Conservation (phyloP, 1,140 invertebrate species). For the Chymomyza costata region DNA sequence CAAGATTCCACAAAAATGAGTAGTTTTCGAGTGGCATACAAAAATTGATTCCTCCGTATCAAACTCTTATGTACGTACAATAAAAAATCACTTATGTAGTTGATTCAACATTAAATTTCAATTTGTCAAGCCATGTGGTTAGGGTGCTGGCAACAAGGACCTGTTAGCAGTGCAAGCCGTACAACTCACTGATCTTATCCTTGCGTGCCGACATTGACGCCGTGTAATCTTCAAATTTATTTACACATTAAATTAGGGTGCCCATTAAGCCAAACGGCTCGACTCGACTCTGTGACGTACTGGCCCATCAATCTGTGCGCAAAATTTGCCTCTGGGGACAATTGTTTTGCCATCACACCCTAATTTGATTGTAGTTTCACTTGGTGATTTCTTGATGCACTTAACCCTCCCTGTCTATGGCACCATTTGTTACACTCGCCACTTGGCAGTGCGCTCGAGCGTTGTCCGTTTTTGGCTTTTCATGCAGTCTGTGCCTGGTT, state of each 20-base stretch:
- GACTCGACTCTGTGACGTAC: constrained; percentile 29
- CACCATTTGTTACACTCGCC: constrained; percentile 60
- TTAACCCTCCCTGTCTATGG: constrained; percentile 52
- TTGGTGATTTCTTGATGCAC: constrained; percentile 74
- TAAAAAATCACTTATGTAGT: constrained; percentile 72
- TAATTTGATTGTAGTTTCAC: constrained; percentile 75
- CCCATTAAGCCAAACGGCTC: constrained; percentile 57
- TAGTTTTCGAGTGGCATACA: background rate
- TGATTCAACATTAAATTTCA: constrained; percentile 72
- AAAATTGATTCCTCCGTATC: too few species aligned
- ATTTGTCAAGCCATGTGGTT: constrained; percentile 46
- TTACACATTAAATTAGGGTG: constrained; percentile 75
- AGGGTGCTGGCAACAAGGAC: constrained; percentile 12
- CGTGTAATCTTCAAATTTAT: constrained; percentile 73
- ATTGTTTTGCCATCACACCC: constrained; percentile 76
- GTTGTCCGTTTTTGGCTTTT: constrained; percentile 14
- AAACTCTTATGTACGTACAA: constrained; percentile 34
- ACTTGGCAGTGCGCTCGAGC: constrained; percentile 60
- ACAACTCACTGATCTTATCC: constrained; percentile 68
- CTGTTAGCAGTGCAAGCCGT: too few species aligned
- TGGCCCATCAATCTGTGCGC: constrained; percentile 42
- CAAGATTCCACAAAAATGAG: too few species aligned
- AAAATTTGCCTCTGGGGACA: constrained; percentile 73
- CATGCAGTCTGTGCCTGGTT: constrained; percentile 16
- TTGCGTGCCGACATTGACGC: constrained; percentile 58